Evolutionary conservation across 2,888 invertebrate genomes (phyloP).

Genomic region (Augochlorella aurata): DNA sequence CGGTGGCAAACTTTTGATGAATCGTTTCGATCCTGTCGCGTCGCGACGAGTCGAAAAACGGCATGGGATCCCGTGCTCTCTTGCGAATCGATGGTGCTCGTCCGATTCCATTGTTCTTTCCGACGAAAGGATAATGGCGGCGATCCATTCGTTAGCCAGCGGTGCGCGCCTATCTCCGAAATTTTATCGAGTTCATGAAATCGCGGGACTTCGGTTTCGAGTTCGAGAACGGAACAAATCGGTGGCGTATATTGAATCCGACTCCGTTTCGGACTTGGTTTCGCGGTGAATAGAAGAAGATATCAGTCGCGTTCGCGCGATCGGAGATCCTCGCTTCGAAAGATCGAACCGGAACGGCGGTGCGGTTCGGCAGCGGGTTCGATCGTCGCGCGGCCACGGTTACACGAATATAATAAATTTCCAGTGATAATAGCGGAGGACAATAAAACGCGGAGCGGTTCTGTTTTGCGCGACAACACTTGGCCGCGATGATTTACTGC

Average conservation of each 20-base stretch:
- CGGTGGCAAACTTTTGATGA: conserved; percentile 31
- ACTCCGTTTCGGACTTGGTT: no score
- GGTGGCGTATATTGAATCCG: no score
- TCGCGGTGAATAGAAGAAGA: no score
- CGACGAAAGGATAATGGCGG: neutral
- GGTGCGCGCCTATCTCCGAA: neutral
- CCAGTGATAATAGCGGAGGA: neutral
- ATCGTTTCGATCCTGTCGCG: conserved; percentile 16
- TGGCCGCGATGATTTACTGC: conserved; percentile 28
- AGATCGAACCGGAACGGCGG: no score
- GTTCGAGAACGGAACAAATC: no score
- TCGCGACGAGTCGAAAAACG: neutral
- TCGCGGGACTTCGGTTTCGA: no score
- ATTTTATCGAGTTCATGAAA: neutral
- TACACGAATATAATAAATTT: conserved; percentile 33
- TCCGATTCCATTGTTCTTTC: neutral
- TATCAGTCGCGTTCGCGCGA: no score
- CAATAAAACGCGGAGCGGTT: conserved; percentile 1
- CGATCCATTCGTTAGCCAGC: neutral
- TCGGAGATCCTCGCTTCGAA: neutral
- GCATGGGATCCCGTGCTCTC: neutral
- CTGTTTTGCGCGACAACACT: conserved; percentile 26
- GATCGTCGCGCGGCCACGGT: neutral
- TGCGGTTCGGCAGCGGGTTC: neutral
- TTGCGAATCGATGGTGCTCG: neutral